Base-by-base conservation (phyloP, 2,888 invertebrate genomes). In the Endotricha flammealis region DNA sequence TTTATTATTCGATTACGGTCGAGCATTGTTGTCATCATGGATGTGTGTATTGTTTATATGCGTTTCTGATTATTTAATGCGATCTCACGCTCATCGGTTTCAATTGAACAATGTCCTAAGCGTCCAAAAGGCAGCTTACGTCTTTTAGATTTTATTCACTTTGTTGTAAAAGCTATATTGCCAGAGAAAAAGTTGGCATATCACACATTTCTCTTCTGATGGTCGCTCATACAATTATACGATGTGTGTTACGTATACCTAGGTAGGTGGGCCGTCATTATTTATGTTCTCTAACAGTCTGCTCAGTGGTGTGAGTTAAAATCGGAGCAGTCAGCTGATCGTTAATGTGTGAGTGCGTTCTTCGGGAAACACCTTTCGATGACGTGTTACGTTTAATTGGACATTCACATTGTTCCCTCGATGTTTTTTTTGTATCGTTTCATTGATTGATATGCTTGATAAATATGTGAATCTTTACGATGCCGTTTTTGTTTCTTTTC, bases 281-380 rank as follows among this genome's bases (percentile, higher is more conserved):
- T 86, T 85, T 86, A 86, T 86, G 85, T 83, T 85, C 83, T 83
- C 83, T 83, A 83, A 83, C 85, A 81, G 77, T 74, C 75, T 65
- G 63, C 68, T 71, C 64, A 63, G 67, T 80, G 73, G 85, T 85
- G 83, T 83, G 85, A 66, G 85, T 85, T 85, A 82, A 83, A 85
- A 86, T 86, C 85, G 78, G 85, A 85, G 85, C 85, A 85, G 78
- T 85, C 85, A 85, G 85, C 85, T 86, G 85, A 81, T 83, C 75
- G 65, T 62, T 53, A 46, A 55, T 73, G 67, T 74, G 75, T 75
- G 74, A 65, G 74, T 73, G 74, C 77, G 77, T 77, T 85, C 86
- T 83, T 86, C 80, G 86, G 86, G 86, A 85, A 86, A 86, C 86
- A 86, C 86, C 86, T 85, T 85, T 78, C 75, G 83, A 85, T 86